Base-by-base conservation (phyloP, 64 coral and sea anemone genomes). In the Actinia tenebrosa region DNA sequence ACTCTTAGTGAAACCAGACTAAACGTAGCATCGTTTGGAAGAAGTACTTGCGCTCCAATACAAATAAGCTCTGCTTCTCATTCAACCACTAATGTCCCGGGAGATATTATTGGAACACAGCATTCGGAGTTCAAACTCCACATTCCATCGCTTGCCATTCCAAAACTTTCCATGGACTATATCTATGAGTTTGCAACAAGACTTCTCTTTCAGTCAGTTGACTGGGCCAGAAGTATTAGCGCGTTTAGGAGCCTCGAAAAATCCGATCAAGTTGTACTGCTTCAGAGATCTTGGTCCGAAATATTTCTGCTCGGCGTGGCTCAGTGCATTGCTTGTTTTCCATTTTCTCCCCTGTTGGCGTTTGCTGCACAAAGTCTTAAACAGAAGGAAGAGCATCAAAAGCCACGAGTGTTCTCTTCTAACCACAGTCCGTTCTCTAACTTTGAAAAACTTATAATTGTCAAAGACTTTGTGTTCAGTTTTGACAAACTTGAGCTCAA, bases 131-230 rank as follows among this genome's bases (percentile, higher is more conserved):
- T 96, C 83, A 96, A 93, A 88, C 86, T 96, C 1, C 89, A 84
- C 45, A 87, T 86, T 46, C 94, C 94, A 59, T 92, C 91, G 19
- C 83, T 96, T 44, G 83, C 80, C 62, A 93, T 91, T 53, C 87
- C 87, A 44, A 80, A 86, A 10, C 84, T 99, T 61, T 95, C 97
- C 44, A 99, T 99, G 97, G 97, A 99, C 45, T 99, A 99, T 80
- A 91, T 99, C 56, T 93, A 99, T 86, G 97, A 99, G 84, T 84
- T 99, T 71, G 97, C 97, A 75, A 99, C 97, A 20, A 91, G 97
- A 79, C 97, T 99, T n/a, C 89, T 99, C 23, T 99, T 99, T 47
- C 85, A 92, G 11, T 95, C 97, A 22, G 86, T 99, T 47, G 97
- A 99, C 43, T 99, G 97, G 97, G 69, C 86, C 44, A 84, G 91